phyloP scores from a whole-genome alignment of 2,797 vertebrate species.

The Trichosurus vulpecula region DNA sequence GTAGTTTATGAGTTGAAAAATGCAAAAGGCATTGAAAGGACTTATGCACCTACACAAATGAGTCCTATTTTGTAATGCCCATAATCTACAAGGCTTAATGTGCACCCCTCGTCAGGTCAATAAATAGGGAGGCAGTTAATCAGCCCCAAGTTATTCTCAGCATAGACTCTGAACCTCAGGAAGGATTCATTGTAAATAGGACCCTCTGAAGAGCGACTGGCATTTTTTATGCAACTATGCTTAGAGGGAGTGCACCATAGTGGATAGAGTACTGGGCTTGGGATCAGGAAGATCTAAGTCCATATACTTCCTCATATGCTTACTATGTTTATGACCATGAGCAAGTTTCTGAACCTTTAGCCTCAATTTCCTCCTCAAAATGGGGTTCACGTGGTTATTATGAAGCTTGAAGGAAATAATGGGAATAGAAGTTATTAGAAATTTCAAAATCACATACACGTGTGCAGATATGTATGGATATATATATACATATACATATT shows the following conservation, averaged over 20 bases:
- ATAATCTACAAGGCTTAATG: constrained; percentile 50
- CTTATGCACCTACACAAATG: constrained; percentile 59
- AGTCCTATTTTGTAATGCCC: constrained; percentile 43
- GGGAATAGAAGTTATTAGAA: neutral
- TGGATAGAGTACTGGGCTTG: neutral
- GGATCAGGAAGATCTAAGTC: neutral
- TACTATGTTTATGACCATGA: neutral
- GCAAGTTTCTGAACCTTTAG: neutral
- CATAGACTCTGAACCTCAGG: neutral
- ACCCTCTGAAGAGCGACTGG: neutral
- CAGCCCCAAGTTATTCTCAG: constrained; percentile 4
- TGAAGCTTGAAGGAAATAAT: neutral
- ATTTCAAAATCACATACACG: neutral
- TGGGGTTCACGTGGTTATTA: neutral
- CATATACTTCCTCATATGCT: neutral
- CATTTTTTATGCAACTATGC: neutral
- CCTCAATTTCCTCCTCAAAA: neutral
- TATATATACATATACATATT: neutral
- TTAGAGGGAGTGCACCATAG: neutral
- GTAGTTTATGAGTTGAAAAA: constrained; percentile 77
- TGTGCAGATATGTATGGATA: neutral
- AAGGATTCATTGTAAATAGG: neutral
- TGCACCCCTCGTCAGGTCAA: constrained; percentile 26
- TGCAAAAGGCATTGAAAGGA: constrained; percentile 59
- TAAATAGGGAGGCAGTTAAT: constrained; percentile 55